Evolutionary conservation across 2,888 invertebrate genomes (phyloP).

Genomic region (Reticulitermes lucifugus): DNA sequence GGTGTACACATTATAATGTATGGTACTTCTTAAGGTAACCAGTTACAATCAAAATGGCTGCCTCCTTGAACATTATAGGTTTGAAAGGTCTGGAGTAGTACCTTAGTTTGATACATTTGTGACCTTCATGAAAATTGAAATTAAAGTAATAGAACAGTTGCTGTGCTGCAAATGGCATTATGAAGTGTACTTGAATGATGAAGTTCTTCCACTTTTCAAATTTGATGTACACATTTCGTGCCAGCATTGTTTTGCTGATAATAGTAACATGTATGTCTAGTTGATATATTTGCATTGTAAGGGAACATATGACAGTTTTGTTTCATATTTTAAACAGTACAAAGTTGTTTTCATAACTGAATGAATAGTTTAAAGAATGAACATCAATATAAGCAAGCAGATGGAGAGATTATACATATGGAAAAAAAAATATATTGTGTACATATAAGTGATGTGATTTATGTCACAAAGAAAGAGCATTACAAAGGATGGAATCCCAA

Average conservation of each 20-base stretch:
- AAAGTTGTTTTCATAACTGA: slow-evolving; percentile 1
- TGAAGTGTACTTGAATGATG: background rate
- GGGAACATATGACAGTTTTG: background rate
- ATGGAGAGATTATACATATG: background rate
- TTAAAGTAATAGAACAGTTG: background rate
- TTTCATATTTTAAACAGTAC: slow-evolving; percentile 4
- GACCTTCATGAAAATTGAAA: background rate
- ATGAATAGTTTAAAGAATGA: background rate
- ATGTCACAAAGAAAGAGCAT: background rate
- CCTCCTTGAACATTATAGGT: background rate
- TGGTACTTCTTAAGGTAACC: background rate
- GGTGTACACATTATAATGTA: background rate
- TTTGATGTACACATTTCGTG: background rate
- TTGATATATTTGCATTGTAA: background rate
- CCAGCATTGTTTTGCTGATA: background rate
- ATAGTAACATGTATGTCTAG: background rate
- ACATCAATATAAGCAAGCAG: background rate
- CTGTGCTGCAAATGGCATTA: background rate
- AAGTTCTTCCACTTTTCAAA: background rate
- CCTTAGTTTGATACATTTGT: background rate
- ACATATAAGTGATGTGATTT: background rate
- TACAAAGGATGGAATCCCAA: background rate
- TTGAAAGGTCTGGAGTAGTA: too few species aligned
- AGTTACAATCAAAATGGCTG: background rate
- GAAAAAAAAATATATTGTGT: background rate